Evolutionary conservation across 1,140 invertebrate genomes (phyloP).

Genomic region (Parapsyche elsis): DNA sequence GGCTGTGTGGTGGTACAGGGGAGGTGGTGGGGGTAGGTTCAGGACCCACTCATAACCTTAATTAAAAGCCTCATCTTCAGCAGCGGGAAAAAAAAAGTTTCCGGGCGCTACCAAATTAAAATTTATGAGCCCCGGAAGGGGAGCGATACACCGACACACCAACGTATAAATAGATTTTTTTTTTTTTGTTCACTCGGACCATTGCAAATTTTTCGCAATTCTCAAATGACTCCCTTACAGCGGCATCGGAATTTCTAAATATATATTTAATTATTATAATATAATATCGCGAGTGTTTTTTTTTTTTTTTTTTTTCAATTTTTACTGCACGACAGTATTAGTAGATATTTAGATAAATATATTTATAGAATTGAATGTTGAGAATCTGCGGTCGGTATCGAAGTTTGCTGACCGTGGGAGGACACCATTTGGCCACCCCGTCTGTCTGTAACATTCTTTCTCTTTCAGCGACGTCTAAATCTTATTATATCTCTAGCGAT

Average conservation of each 20-base stretch:
- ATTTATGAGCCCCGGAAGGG: constrained; percentile 54
- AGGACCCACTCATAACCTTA: constrained; percentile 55
- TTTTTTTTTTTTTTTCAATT: background rate
- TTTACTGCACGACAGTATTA: too few relatives aligned
- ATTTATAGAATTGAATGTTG: constrained; percentile 27
- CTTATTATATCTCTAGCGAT: constrained; percentile 51
- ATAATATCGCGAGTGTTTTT: background rate
- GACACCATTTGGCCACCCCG: constrained; percentile 49
- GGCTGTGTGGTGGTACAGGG: background rate
- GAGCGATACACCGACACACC: constrained; percentile 9
- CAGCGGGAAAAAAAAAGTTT: constrained; percentile 56
- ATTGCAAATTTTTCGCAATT: constrained; percentile 13
- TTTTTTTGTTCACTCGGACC: constrained; percentile 29
- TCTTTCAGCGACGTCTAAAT: constrained; percentile 48
- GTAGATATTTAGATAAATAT: too few relatives aligned
- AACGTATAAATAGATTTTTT: too few relatives aligned
- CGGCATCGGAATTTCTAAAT: background rate
- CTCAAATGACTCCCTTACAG: background rate
- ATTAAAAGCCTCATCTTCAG: constrained; percentile 56
- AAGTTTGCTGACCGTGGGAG: constrained; percentile 46
- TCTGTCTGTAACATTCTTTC: constrained; percentile 38
- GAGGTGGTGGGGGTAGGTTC: constrained; percentile 15
- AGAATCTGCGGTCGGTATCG: background rate
- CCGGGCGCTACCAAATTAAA: constrained; percentile 55
- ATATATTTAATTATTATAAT: background rate